These are phyloP conservation scores for Stylophora pistillata DNA, from an alignment of 64 coral and sea anemone species.

Conservation along the genomic window DNA sequence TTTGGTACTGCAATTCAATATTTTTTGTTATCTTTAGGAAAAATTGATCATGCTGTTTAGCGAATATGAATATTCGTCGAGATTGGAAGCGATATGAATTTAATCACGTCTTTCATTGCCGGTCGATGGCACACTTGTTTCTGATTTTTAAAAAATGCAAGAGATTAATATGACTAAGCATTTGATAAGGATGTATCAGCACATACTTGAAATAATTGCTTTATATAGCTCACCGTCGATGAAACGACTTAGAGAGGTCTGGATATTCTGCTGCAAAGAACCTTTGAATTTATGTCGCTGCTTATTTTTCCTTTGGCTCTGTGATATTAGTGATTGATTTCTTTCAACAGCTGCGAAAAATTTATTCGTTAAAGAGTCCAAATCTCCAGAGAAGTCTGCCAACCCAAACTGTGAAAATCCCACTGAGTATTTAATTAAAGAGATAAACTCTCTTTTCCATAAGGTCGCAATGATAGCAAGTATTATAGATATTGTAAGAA, in stretches of 20 bases:
- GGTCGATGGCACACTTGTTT: neutral
- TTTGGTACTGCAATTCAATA: neutral
- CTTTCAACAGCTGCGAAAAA: neutral
- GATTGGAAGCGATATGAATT: neutral
- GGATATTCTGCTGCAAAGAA: neutral
- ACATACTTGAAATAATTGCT: neutral
- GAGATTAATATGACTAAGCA: neutral
- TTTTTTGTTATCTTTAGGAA: neutral
- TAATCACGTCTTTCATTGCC: neutral
- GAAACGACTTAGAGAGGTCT: neutral
- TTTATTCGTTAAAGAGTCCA: neutral
- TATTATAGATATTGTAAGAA: no score
- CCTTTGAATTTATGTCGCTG: neutral
- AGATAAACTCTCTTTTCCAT: no score
- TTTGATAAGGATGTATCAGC: neutral
- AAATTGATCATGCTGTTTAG: neutral
- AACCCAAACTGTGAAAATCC: no score
- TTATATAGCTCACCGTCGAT: neutral
- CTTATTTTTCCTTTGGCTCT: neutral
- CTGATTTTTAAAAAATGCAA: neutral
- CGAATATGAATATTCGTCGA: neutral
- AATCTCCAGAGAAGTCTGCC: neutral
- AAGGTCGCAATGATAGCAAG: no score
- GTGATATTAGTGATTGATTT: neutral
- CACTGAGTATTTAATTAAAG: no score